Base-by-base conservation (phyloP, 2,113 vertebrate species). In the Megaceryle torquata region DNA sequence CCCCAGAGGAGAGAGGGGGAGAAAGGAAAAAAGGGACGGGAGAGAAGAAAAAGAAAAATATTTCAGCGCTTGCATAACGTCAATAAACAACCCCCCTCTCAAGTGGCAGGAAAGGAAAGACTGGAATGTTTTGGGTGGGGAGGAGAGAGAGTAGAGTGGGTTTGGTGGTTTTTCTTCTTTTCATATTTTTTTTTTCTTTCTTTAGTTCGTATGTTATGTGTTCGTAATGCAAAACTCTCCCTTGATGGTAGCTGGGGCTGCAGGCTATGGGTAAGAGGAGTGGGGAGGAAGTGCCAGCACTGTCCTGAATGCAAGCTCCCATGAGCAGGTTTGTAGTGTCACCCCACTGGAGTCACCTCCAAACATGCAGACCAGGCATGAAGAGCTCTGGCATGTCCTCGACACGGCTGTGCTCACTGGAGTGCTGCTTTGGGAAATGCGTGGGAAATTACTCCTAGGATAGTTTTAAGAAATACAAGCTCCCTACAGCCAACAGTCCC, bases 61-160 rank as follows among this genome's bases (percentile, higher is more conserved):
- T 90, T 96, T 69, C 77, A 79, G 64, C 46, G 10, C 90, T 98
- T 95, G 95, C 95, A 96, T 86, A 96, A 97, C 75, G 75, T 89
- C 63, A 89, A 86, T 76, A 95, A 96, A 95, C 89, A 96, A 15
- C 75, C 83, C 82, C 56, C 43, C 39, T 75, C 79, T 86, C 44
- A 69, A 89, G 86, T 68, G 86, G 94, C 79, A 71, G 87, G 76
- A 46, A 71, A 67, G 77, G 69, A 60, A 82, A 91, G 74, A 43
- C 51, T 93, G 94, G 96, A 91, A 94, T 93, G 89, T 67, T 88
- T 69, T n/a, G 93, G 77, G 86, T 56, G 82, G 76, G 80, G 91
- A 70, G 54, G 54, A 56, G 61, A 72, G 44, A 53, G 35, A 48
- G 37, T 7, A 39, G 57, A 77, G 68, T 69, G 41, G 50, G 21